Evolutionary conservation across 2,888 invertebrate species (phyloP).

Genomic region (Athalia circularis): DNA sequence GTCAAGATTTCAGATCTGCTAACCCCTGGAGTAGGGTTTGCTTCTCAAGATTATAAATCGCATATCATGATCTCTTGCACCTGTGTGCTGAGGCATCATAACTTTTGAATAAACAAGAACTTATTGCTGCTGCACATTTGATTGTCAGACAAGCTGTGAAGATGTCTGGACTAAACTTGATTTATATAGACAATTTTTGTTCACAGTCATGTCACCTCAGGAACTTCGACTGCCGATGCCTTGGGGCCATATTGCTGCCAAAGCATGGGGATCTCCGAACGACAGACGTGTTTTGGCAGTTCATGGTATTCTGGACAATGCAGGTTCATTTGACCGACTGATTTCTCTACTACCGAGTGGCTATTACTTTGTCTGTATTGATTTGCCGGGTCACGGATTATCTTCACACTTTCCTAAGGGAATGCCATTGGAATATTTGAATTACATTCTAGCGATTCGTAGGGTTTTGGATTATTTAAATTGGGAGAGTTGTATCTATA

Average conservation of each 20-base stretch:
- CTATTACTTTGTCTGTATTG: conserved; percentile 71
- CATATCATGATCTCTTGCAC: too few relatives aligned
- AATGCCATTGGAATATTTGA: conserved; percentile 66
- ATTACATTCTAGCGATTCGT: conserved; percentile 64
- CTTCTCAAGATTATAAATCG: too few relatives aligned
- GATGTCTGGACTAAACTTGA: too few relatives aligned
- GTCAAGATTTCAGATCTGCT: too few relatives aligned
- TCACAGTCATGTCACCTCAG: conserved; percentile 59
- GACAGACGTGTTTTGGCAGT: conserved; percentile 61
- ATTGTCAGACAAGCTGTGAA: too few relatives aligned
- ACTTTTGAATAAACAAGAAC: too few relatives aligned
- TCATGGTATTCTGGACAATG: conserved; percentile 74
- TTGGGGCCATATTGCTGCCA: conserved; percentile 78
- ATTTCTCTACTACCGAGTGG: conserved; percentile 68
- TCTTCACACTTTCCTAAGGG: conserved; percentile 73
- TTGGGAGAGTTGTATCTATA: conserved; percentile 70
- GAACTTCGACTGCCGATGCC: conserved; percentile 76
- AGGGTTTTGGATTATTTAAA: conserved; percentile 69
- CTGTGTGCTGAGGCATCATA: too few relatives aligned
- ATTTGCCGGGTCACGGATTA: conserved; percentile 75
- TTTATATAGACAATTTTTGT: not conserved
- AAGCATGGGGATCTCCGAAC: conserved; percentile 67
- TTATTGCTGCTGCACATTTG: too few relatives aligned
- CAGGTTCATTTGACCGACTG: conserved; percentile 73
- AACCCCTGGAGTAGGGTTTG: too few relatives aligned